Evolutionary conservation across 1,140 invertebrate genomes (phyloP).

Genomic region (Drosophila insularis): DNA sequence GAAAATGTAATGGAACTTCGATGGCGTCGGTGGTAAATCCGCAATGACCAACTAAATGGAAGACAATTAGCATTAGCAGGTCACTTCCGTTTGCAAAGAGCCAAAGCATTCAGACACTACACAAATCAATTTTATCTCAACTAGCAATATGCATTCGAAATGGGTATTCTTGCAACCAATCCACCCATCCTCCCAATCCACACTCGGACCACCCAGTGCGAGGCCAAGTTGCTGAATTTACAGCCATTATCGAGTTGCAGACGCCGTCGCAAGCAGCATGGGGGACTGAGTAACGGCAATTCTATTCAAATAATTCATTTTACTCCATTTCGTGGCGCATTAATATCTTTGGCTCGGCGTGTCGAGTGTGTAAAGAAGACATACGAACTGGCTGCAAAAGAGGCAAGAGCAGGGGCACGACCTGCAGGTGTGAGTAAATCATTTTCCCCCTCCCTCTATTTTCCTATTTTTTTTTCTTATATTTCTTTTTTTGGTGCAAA

Average conservation of each 20-base stretch:
- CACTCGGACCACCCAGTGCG: constrained; percentile 5
- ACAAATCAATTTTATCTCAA: constrained; percentile 82
- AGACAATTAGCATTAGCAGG: constrained; percentile 59
- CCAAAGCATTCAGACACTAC: constrained; percentile 37
- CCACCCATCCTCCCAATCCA: too few species aligned
- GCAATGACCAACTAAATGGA: constrained; percentile 85
- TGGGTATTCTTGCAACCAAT: constrained; percentile 19
- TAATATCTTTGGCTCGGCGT: constrained; percentile 71
- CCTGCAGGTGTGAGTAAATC: constrained; percentile 76
- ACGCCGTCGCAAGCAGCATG: constrained; percentile 27
- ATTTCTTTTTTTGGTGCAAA: background rate
- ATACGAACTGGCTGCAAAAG: constrained; percentile 60
- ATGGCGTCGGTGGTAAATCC: constrained; percentile 94
- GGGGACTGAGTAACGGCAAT: constrained; percentile 64
- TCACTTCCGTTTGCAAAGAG: constrained; percentile 19
- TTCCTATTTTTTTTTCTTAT: constrained; percentile 34
- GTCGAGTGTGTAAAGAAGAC: constrained; percentile 77
- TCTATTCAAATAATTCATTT: constrained; percentile 82
- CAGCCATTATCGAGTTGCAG: constrained; percentile 77
- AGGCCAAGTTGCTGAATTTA: constrained; percentile 66
- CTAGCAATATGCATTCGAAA: constrained; percentile 73
- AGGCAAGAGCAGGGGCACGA: background rate
- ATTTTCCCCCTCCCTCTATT: constrained; percentile 40
- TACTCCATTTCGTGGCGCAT: constrained; percentile 79
- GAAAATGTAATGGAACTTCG: constrained; percentile 97